These are phyloP conservation scores for Platycnemis pennipes DNA, from an alignment of 2,888 invertebrate genomes.

Conservation along the genomic window DNA sequence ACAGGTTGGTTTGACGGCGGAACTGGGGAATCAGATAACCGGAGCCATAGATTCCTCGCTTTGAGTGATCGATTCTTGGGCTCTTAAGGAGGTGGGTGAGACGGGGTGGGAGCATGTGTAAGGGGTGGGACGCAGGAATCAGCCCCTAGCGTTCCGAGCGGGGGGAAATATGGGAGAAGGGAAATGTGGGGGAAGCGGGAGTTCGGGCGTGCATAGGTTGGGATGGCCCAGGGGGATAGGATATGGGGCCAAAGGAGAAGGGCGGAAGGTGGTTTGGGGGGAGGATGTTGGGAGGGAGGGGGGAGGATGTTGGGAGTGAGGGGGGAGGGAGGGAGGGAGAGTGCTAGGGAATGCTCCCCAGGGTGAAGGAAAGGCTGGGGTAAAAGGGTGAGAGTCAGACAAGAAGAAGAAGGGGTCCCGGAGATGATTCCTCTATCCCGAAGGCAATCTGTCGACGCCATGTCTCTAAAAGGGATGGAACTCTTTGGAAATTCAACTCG, in stretches of 20 bases:
- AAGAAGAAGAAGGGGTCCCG: conserved; percentile 12
- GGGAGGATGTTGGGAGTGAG: background rate
- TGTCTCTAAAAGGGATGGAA: conserved; percentile 46
- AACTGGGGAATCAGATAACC: conserved; percentile 57
- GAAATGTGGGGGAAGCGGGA: background rate
- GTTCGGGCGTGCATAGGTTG: conserved; percentile 46
- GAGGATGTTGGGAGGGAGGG: background rate
- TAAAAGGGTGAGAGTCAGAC: background rate
- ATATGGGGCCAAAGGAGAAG: background rate
- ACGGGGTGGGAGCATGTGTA: background rate
- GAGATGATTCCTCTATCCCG: conserved; percentile 62
- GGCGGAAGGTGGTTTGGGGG: background rate
- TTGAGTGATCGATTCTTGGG: conserved; percentile 53
- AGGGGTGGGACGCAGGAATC: background rate
- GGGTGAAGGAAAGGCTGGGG: background rate
- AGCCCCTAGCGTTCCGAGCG: background rate
- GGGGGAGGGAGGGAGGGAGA: background rate
- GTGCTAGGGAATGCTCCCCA: background rate
- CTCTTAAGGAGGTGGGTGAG: conserved; percentile 22
- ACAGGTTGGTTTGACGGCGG: background rate
- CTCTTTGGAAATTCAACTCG: conserved; percentile 65
- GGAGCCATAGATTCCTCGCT: conserved; percentile 52
- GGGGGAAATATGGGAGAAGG: no score
- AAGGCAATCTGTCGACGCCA: conserved; percentile 66
- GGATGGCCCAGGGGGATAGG: conserved; percentile 16